phyloP scores from a whole-genome alignment of 2,797 vertebrate genomes.

The Myripristis murdjan region DNA sequence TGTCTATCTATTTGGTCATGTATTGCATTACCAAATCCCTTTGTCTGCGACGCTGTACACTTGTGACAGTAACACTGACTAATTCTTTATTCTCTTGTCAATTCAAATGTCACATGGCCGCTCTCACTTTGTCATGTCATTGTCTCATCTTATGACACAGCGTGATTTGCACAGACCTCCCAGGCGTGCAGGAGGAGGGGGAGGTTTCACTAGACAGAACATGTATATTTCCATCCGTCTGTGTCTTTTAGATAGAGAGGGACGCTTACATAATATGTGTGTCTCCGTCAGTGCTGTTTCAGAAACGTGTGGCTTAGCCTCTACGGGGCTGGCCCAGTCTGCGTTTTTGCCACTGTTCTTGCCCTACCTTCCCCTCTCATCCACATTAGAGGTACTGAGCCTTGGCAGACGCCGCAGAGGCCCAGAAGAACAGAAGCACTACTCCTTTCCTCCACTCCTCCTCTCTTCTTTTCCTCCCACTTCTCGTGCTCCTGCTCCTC shows the following conservation, averaged over 20 bases:
- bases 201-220: constrained; percentile 42
- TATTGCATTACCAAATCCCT: neutral
- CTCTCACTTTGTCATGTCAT: constrained; percentile 10
- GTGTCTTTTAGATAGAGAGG: constrained; percentile 50
- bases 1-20: neutral
- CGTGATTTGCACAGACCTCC: constrained; percentile 12
- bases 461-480: constrained; percentile 52
- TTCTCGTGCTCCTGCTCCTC: constrained; percentile 46
- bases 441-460: constrained; percentile 36
- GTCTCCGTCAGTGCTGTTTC: constrained; percentile 44
- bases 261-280: constrained; percentile 55
- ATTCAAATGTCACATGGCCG: neutral
- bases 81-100: constrained; percentile 7
- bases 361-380: constrained; percentile 45
- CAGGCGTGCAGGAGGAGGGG: constrained; percentile 8
- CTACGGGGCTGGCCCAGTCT: constrained; percentile 59
- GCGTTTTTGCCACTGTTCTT: constrained; percentile 42
- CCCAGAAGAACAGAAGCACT: constrained; percentile 49
- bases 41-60: constrained; percentile 7
- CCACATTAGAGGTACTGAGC: constrained; percentile 48
- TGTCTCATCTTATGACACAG: constrained; percentile 20
- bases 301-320: constrained; percentile 36
- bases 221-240: constrained; percentile 42
- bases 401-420: constrained; percentile 41
- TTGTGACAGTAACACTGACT: constrained; percentile 16